Evolutionary conservation across 1,140 invertebrate species (phyloP).

Genomic region (Goniozus legneri): DNA sequence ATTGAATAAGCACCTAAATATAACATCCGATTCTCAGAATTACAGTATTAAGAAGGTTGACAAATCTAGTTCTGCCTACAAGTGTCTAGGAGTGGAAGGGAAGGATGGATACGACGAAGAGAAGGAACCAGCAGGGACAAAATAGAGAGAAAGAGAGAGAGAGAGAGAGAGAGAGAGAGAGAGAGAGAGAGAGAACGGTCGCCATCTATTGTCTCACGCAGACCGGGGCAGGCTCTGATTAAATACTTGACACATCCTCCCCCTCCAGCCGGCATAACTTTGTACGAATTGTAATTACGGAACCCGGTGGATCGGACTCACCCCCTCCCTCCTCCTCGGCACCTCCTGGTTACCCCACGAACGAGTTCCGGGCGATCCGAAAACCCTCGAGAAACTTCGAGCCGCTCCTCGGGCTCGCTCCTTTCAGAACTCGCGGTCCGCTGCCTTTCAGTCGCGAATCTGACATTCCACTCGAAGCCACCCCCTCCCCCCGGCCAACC

Average conservation of each 20-base stretch:
- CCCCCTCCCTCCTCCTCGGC: too few species aligned
- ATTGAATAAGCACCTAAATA: too few species aligned
- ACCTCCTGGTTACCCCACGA: too few species aligned
- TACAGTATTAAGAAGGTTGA: too few species aligned
- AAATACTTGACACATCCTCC: conserved; percentile 52
- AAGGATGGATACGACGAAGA: too few species aligned
- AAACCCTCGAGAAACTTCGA: conserved; percentile 15
- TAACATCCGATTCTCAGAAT: too few species aligned
- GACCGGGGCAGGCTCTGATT: conserved; percentile 46
- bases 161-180: not conserved
- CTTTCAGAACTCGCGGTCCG: conserved; percentile 23
- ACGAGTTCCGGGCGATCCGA: conserved; percentile 23
- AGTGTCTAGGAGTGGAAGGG: too few species aligned
- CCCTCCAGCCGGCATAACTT: conserved; percentile 44
- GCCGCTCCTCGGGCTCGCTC: not conserved
- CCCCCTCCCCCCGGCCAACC: too few species aligned
- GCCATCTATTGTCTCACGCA: conserved; percentile 47
- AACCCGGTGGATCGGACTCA: conserved; percentile 27
- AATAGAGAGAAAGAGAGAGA: not conserved
- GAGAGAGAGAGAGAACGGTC: conserved; percentile 27
- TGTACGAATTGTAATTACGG: conserved; percentile 52
- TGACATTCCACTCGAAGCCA: not conserved
- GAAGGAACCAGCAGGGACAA: too few species aligned
- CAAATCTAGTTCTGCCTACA: too few species aligned
- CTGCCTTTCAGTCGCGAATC: not conserved